Conservation (phyloP, 2,888 invertebrate genomes). For the Syrphus vitripennis region DNA sequence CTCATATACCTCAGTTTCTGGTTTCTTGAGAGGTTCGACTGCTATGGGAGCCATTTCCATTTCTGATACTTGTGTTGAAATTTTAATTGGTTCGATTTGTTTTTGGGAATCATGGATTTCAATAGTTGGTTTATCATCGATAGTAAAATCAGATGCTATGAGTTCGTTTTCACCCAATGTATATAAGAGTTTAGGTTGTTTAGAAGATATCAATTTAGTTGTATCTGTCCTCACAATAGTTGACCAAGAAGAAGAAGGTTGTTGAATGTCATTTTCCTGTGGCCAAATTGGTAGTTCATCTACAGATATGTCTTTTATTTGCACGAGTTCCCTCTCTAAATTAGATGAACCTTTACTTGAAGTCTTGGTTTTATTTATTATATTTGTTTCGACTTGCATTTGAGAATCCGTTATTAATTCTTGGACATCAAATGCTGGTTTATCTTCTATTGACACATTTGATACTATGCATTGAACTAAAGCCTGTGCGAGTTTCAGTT, state of each 20-base stretch:
- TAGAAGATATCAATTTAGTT: conserved; percentile 72
- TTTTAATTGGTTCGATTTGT: not conserved
- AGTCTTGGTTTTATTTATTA: not conserved
- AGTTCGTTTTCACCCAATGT: not conserved
- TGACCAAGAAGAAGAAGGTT: not conserved
- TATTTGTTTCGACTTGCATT: not conserved
- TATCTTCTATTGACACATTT: not conserved
- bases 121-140: not conserved
- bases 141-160: not conserved
- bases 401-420: not conserved
- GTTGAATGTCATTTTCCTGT: too few relatives aligned
- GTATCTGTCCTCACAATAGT: conserved; percentile 73
- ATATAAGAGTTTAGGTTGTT: conserved; percentile 60
- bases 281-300: not conserved
- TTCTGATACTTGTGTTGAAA: not conserved
- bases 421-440: not conserved
- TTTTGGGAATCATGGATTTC: not conserved
- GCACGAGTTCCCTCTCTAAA: not conserved
- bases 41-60: not conserved
- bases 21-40: not conserved
- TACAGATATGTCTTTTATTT: too few relatives aligned
- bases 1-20: too few relatives aligned
- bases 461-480: not conserved
- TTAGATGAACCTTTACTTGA: not conserved
- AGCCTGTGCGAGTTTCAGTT: conserved; percentile 31